Evolutionary conservation across 1,140 invertebrate species (phyloP).

Genomic region (Ephestia elutella): DNA sequence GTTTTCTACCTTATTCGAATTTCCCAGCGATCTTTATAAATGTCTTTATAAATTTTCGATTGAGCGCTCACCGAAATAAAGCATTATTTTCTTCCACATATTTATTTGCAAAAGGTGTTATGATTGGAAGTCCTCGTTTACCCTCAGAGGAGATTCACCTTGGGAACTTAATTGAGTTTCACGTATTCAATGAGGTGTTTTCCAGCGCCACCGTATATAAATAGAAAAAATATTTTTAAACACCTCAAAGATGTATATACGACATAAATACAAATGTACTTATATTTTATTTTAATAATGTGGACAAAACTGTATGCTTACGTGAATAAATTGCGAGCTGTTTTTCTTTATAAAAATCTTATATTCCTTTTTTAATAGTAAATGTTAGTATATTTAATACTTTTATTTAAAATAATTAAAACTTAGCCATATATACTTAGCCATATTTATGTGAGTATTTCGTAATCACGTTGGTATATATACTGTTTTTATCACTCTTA

Average conservation of each 20-base stretch:
- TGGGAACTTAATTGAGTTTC: background rate
- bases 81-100: background rate
- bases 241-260: background rate
- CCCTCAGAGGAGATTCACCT: background rate
- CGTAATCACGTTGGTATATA: too few relatives aligned
- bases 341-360: too few relatives aligned
- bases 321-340: too few relatives aligned
- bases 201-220: background rate
- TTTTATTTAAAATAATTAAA: too few relatives aligned
- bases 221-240: background rate
- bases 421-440: too few relatives aligned
- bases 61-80: background rate
- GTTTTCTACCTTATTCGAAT: too few relatives aligned
- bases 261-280: background rate
- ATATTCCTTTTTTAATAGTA: too few relatives aligned
- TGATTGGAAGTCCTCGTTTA: background rate
- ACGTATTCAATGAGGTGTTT: background rate
- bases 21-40: too few relatives aligned
- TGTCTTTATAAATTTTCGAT: too few relatives aligned
- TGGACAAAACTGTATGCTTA: background rate
- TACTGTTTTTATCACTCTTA: too few relatives aligned
- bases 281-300: background rate
- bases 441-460: too few relatives aligned
- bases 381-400: too few relatives aligned
- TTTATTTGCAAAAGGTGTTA: background rate